phyloP scores from a whole-genome alignment of 1,140 invertebrate genomes.

The Sipha flava region DNA sequence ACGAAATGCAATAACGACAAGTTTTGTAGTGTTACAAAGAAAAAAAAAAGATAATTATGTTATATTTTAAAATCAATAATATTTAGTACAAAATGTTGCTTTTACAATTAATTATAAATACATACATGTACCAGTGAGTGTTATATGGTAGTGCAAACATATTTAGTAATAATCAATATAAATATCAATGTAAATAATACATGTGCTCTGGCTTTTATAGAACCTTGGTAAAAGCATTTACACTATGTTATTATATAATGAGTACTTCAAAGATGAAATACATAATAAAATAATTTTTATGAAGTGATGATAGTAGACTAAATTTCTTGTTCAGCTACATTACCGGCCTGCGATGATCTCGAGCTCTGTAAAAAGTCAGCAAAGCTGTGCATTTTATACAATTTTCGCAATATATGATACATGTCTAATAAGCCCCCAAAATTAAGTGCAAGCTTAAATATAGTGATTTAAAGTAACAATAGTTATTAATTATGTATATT shows the following conservation, averaged over 20 bases:
- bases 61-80: slow-evolving; percentile 3
- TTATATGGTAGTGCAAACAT: background rate
- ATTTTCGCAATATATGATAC: background rate
- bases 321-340: slow-evolving; percentile 16
- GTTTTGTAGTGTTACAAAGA: background rate
- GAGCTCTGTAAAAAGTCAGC: slow-evolving; percentile 11
- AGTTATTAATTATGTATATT: too few relatives aligned
- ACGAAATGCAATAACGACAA: background rate
- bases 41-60: background rate
- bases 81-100: background rate
- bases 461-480: too few relatives aligned
- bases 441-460: background rate
- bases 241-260: background rate
- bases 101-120: background rate
- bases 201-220: slow-evolving; percentile 6
- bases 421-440: background rate
- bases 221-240: background rate
- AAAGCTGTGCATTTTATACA: slow-evolving; percentile 23
- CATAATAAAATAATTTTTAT: background rate
- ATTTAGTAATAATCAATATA: background rate
- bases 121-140: background rate
- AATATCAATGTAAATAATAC: background rate
- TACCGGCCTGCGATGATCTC: slow-evolving; percentile 12
- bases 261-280: background rate
- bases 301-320: background rate